A percentile compares a stretch with the other conserved stretches of the same genome.
These are phyloP conservation scores for Aurelia coerulea DNA, from an alignment of 30 jellyfish, hydroid and myxozoan species.

Conservation along the genomic window DNA sequence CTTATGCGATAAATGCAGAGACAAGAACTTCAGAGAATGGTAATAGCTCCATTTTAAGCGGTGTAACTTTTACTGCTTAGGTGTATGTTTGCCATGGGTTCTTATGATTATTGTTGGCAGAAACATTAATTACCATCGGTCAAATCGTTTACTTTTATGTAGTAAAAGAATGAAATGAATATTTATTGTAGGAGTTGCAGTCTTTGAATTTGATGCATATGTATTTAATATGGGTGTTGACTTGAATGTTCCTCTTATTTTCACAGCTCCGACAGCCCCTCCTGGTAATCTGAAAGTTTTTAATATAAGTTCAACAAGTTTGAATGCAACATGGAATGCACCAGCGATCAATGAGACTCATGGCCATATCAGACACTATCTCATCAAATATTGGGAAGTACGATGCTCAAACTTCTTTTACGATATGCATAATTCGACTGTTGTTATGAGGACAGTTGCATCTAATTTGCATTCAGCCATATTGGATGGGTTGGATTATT, in stretches of 20 bases:
- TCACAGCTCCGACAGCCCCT: conserved; percentile 13
- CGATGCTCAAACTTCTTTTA: background rate
- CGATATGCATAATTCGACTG: background rate
- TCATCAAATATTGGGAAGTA: background rate
- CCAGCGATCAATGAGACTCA: background rate
- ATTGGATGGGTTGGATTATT: background rate
- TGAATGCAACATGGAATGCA: background rate
- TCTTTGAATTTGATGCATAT: too few relatives aligned
- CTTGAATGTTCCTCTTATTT: background rate
- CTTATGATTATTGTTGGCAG: too few relatives aligned
- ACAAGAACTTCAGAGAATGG: conserved; percentile 10
- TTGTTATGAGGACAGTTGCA: background rate
- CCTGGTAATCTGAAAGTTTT: background rate
- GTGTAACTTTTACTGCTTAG: too few relatives aligned
- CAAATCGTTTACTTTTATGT: too few relatives aligned
- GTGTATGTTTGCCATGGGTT: too few relatives aligned
- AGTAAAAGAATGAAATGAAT: too few relatives aligned
- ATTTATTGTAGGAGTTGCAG: too few relatives aligned
- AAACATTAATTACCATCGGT: too few relatives aligned
- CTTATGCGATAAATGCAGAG: background rate
- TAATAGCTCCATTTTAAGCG: background rate
- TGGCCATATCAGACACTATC: conserved; percentile 13
- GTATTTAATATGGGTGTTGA: background rate
- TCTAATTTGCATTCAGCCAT: background rate
- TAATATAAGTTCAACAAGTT: background rate